phyloP scores from a whole-genome alignment of 2,888 invertebrate species.

The Punctoribates punctum region DNA sequence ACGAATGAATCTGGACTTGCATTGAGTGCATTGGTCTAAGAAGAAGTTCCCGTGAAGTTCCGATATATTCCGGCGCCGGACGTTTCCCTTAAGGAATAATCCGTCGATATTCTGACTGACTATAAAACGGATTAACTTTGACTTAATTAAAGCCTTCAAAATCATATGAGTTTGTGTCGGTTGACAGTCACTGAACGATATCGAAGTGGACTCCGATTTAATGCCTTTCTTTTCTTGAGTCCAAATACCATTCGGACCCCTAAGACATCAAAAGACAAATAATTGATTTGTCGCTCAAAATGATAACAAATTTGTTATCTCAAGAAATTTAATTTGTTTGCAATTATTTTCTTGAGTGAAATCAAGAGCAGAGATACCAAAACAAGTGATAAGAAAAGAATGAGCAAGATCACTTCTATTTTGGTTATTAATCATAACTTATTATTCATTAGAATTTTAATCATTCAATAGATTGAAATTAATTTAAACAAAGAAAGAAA shows the following conservation, averaged over 20 bases:
- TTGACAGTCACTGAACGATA: conserved; percentile 58
- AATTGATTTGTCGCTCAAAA: no score
- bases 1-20: conserved; percentile 73
- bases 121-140: conserved; percentile 63
- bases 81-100: conserved; percentile 83
- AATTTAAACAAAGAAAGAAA: no score
- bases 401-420: no score
- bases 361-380: no score
- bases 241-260: conserved; percentile 91
- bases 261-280: neutral
- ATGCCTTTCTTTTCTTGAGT: conserved; percentile 85
- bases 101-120: conserved; percentile 99
- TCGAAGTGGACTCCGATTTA: conserved; percentile 62
- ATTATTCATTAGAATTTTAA: no score
- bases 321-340: no score
- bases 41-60: conserved; percentile 99
- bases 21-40: conserved; percentile 84
- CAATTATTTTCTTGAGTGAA: no score
- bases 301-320: no score
- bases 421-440: no score
- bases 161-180: conserved; percentile 95
- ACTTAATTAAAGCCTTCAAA: conserved; percentile 64
- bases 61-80: conserved; percentile 72
- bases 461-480: no score
- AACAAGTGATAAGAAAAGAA: no score